Percentiles rank a stretch among this genome's conserved stretches.
phyloP scores from a whole-genome alignment of 2,888 invertebrate species.

The Conistra vaccinii region DNA sequence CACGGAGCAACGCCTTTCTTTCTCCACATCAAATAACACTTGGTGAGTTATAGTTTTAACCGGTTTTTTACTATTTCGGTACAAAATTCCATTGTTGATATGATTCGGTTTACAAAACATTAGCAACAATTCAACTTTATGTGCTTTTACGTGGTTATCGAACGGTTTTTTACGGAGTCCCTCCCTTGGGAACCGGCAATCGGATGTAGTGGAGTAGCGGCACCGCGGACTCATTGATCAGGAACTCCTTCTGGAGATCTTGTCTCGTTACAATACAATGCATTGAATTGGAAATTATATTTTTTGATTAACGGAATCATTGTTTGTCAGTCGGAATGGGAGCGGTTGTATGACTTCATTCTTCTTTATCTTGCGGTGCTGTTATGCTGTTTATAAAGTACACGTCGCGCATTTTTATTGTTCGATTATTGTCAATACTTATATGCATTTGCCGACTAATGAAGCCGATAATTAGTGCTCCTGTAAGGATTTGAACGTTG shows the following conservation, averaged over 20 bases:
- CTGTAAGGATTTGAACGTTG: slow-evolving; percentile 22
- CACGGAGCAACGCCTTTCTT: slow-evolving; percentile 72
- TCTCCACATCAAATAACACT: slow-evolving; percentile 76
- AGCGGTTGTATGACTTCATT: slow-evolving; percentile 79
- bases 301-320: slow-evolving; percentile 73
- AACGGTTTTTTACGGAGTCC: slow-evolving; percentile 53
- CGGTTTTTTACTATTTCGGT: slow-evolving; percentile 51
- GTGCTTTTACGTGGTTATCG: slow-evolving; percentile 43
- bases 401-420: slow-evolving; percentile 52
- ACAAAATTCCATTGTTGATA: slow-evolving; percentile 34
- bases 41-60: slow-evolving; percentile 78
- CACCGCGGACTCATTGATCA: slow-evolving; percentile 71
- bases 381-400: slow-evolving; percentile 30
- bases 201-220: slow-evolving; percentile 64
- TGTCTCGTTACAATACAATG: slow-evolving; percentile 24
- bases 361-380: slow-evolving; percentile 47
- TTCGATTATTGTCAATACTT: slow-evolving; percentile 17
- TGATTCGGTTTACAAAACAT: slow-evolving; percentile 19
- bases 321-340: slow-evolving; percentile 69
- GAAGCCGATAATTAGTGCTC: slow-evolving; percentile 38
- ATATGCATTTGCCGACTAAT: slow-evolving; percentile 38
- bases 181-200: slow-evolving; percentile 74
- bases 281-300: slow-evolving; percentile 51
- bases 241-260: slow-evolving; percentile 58
- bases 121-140: slow-evolving; percentile 29